Conservation (phyloP, 2,888 invertebrate genomes). For the Brachypalpus laphriformis region DNA sequence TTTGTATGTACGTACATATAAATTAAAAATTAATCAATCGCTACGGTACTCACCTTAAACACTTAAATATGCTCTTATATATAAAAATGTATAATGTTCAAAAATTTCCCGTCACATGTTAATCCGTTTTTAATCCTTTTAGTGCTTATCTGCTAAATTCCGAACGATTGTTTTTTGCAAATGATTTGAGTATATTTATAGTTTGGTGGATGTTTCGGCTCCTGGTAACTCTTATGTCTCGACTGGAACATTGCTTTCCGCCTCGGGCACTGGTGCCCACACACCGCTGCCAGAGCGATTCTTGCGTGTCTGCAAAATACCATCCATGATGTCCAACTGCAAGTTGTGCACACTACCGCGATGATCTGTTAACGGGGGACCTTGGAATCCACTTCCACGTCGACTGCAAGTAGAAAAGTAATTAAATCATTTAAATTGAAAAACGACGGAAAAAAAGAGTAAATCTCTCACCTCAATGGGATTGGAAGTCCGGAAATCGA, state of each 20-base stretch:
- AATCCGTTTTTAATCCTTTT: conserved; percentile 72
- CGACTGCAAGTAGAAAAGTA: conserved; percentile 76
- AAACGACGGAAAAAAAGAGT: neutral
- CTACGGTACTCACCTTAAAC: conserved; percentile 65
- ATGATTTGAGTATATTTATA: conserved; percentile 53
- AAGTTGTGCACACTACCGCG: conserved; percentile 91
- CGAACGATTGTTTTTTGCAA: conserved; percentile 73
- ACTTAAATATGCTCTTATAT: conserved; percentile 72
- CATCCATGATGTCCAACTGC: conserved; percentile 94
- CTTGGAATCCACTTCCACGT: conserved; percentile 83
- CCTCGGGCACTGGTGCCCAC: conserved; percentile 85
- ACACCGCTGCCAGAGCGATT: conserved; percentile 85
- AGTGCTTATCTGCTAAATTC: conserved; percentile 73
- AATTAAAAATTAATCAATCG: neutral
- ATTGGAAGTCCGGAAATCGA: conserved; percentile 87
- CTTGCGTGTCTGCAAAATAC: conserved; percentile 91
- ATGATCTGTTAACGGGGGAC: conserved; percentile 89
- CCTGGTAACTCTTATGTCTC: conserved; percentile 78
- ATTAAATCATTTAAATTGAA: conserved; percentile 2
- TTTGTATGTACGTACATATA: too few relatives aligned
- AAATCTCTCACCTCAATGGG: conserved; percentile 78
- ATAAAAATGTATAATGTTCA: conserved; percentile 74
- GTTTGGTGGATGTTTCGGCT: conserved; percentile 47
- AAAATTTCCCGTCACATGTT: conserved; percentile 70
- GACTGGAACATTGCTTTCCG: conserved; percentile 81